A percentile compares a stretch with the other conserved stretches of the same genome.
Evolutionary conservation across 2,113 vertebrate genomes (phyloP).

Genomic region (Myanophis thanlyinensis): DNA sequence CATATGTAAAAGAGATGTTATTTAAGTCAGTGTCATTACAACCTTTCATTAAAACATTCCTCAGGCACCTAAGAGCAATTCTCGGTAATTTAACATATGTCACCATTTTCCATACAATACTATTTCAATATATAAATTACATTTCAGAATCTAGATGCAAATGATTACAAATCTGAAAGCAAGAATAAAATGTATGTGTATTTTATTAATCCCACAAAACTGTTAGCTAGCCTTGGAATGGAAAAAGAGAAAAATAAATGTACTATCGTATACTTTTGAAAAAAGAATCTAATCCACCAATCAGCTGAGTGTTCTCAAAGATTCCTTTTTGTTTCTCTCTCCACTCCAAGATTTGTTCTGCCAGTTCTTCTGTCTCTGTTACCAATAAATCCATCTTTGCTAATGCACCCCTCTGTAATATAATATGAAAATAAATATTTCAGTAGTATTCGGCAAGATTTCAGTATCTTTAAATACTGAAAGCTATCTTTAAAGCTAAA

Average conservation of each 20-base stretch:
- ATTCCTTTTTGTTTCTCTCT: conserved; percentile 64
- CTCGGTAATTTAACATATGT: neutral
- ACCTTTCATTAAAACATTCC: neutral
- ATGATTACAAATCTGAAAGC: neutral
- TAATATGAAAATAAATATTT: neutral
- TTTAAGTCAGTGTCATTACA: neutral
- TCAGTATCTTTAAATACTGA: neutral
- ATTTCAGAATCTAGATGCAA: conserved; percentile 20
- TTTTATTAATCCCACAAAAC: neutral
- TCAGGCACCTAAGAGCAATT: neutral
- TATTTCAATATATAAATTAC: neutral
- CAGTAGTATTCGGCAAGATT: neutral
- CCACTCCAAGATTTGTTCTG: conserved; percentile 78
- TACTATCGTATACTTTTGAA: conserved; percentile 42
- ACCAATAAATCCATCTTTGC: conserved; percentile 71
- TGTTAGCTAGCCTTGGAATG: neutral
- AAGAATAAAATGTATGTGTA: conserved; percentile 7
- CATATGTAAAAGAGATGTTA: neutral
- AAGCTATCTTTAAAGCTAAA: too few relatives aligned
- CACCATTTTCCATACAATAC: neutral
- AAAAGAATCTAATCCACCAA: conserved; percentile 51
- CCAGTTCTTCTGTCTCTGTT: conserved; percentile 74
- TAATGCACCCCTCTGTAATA: conserved; percentile 74
- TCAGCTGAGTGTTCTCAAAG: conserved; percentile 41
- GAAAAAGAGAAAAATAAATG: neutral